Conservation (phyloP, 2,113 vertebrate genomes). For the Osmerus mordax region DNA sequence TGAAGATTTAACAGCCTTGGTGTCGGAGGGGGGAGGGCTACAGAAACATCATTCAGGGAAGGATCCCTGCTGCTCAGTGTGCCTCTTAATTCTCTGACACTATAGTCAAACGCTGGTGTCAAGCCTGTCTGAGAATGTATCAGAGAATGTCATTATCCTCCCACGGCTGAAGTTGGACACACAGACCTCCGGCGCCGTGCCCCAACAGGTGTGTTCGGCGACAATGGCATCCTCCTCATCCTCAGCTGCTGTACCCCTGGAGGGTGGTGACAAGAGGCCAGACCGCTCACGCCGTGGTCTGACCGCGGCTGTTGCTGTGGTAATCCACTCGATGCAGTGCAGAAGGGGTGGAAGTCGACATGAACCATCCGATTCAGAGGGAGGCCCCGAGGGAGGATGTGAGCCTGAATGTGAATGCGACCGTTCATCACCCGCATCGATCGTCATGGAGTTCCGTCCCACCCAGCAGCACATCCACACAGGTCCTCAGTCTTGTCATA, state of each 20-base stretch:
- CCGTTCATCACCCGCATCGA: slow-evolving; percentile 31
- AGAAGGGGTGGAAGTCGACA: slow-evolving; percentile 48
- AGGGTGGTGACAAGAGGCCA: slow-evolving; percentile 36
- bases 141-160: slow-evolving; percentile 3
- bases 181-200: slow-evolving; percentile 8
- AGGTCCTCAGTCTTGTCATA: slow-evolving; percentile 20
- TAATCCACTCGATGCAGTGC: slow-evolving; percentile 32
- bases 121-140: slow-evolving; percentile 6
- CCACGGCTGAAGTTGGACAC: neutral
- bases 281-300: too few species aligned
- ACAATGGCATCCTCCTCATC: slow-evolving; percentile 29
- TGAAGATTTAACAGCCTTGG: too few species aligned
- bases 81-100: slow-evolving; percentile 12
- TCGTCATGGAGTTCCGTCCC: slow-evolving; percentile 36
- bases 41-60: too few species aligned
- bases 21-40: too few species aligned
- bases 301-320: neutral
- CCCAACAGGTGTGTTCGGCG: slow-evolving; percentile 31
- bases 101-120: neutral
- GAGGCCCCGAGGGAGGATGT: slow-evolving; percentile 40
- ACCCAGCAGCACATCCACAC: slow-evolving; percentile 11
- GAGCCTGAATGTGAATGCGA: slow-evolving; percentile 57
- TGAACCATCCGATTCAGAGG: slow-evolving; percentile 51
- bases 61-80: slow-evolving; percentile 7
- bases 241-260: neutral